These are phyloP conservation scores for Anastatus disparis DNA, from an alignment of 1,140 invertebrate genomes.

Conservation along the genomic window DNA sequence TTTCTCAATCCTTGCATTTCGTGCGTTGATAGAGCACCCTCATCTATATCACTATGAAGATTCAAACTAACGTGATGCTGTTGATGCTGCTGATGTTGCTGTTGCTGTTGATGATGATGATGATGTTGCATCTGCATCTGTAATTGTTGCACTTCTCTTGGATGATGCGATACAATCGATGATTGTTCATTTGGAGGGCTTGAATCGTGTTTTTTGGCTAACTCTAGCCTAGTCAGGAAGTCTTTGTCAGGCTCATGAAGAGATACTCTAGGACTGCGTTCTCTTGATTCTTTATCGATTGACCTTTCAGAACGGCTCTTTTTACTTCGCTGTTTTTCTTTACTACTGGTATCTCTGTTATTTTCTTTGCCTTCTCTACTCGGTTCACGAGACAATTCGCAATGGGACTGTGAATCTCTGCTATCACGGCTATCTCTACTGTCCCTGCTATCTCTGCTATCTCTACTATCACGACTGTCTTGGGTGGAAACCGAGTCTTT, in stretches of 20 bases:
- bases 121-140: constrained; percentile 47
- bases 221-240: constrained; percentile 72
- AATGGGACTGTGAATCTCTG: constrained; percentile 44
- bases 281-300: constrained; percentile 55
- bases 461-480: constrained; percentile 60
- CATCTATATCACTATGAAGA: constrained; percentile 59
- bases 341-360: constrained; percentile 51
- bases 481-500: constrained; percentile 53
- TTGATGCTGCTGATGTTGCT: constrained; percentile 51
- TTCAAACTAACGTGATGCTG: constrained; percentile 50
- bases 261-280: constrained; percentile 61
- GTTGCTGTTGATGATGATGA: constrained; percentile 52
- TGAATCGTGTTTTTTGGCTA: constrained; percentile 59
- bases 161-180: constrained; percentile 47
- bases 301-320: constrained; percentile 55
- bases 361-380: constrained; percentile 59
- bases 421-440: constrained; percentile 48
- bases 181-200: constrained; percentile 53
- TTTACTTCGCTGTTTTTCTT: constrained; percentile 59
- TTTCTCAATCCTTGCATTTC: constrained; percentile 60
- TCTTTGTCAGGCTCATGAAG: constrained; percentile 70
- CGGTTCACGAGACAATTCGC: constrained; percentile 50
- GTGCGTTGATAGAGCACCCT: constrained; percentile 57
- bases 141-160: constrained; percentile 50
- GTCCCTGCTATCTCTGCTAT: constrained; percentile 61